These are phyloP conservation scores for Apis laboriosa DNA, from an alignment of 1,140 invertebrate genomes.

Conservation along the genomic window DNA sequence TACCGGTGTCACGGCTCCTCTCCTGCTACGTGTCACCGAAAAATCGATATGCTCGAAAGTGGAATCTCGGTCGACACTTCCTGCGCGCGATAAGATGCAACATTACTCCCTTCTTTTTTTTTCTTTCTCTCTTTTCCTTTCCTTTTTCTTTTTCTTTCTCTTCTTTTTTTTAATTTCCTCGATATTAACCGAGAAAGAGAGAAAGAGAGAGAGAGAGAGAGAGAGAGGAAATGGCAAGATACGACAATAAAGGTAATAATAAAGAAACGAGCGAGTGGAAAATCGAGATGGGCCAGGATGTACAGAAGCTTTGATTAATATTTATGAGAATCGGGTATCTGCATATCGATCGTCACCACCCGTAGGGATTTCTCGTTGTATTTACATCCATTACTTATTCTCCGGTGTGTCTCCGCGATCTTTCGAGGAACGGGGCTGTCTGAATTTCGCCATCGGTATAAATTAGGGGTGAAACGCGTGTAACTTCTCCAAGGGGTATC, in stretches of 20 bases:
- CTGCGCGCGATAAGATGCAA: background rate
- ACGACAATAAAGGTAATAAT: constrained; percentile 36
- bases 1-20: constrained; percentile 39
- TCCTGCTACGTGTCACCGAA: constrained; percentile 14
- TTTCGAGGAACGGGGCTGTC: background rate
- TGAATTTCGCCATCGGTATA: constrained; percentile 12
- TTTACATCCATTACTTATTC: constrained; percentile 31
- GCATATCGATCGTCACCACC: constrained; percentile 35
- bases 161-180: no score
- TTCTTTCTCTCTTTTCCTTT: no score
- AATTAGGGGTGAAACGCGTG: background rate
- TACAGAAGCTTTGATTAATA: constrained; percentile 35
- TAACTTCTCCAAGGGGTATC: no score
- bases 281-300: background rate
- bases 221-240: background rate
- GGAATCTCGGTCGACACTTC: constrained; percentile 31
- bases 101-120: background rate
- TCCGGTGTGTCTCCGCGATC: background rate
- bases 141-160: no score
- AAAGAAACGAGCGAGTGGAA: background rate
- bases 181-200: background rate
- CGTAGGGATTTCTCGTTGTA: background rate
- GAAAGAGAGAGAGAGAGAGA: background rate
- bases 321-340: constrained; percentile 40
- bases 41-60: constrained; percentile 42